Conservation (phyloP, 2,113 vertebrate species). For the Corynorhinus townsendii region DNA sequence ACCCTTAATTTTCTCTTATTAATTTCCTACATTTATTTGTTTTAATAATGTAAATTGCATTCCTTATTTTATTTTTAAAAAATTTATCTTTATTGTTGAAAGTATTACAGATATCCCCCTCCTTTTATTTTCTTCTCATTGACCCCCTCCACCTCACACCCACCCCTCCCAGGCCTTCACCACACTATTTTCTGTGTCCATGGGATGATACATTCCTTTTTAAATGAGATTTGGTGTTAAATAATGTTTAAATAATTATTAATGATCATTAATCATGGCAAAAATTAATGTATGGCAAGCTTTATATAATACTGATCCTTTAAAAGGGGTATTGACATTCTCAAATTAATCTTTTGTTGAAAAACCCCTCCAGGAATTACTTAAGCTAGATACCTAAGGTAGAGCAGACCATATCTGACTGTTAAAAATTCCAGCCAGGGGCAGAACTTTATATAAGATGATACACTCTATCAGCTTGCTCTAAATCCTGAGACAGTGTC, state of each 20-base stretch:
- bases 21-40: not conserved
- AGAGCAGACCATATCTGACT: not conserved
- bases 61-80: not conserved
- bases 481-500: not conserved
- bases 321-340: not conserved
- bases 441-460: not conserved
- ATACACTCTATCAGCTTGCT: not conserved
- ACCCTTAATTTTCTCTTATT: not conserved
- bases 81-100: too few species aligned
- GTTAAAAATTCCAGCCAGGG: not conserved
- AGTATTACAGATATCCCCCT: too few species aligned
- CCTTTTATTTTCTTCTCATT: too few species aligned
- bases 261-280: not conserved
- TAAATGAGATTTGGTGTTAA: not conserved
- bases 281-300: not conserved
- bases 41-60: not conserved
- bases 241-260: not conserved
- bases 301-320: not conserved
- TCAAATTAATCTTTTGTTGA: not conserved
- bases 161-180: too few species aligned
- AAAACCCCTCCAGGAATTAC: not conserved
- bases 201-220: not conserved
- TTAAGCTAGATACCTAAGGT: not conserved
- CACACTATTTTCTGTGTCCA: too few species aligned
- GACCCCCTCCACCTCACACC: too few species aligned